Evolutionary conservation across 2,888 invertebrate genomes (phyloP).

Genomic region (Chymomyza procnemis): DNA sequence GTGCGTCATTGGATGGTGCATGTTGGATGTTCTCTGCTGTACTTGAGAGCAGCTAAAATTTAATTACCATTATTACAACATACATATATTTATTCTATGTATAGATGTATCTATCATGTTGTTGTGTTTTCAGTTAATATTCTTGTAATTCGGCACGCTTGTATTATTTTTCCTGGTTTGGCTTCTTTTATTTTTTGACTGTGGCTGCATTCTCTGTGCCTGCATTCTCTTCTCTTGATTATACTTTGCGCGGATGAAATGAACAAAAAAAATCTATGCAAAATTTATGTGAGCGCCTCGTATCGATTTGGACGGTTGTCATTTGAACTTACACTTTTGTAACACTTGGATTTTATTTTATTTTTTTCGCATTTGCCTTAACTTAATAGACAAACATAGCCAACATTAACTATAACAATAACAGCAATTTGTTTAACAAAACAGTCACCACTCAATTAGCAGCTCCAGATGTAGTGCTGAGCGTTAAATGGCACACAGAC

Average conservation of each 20-base stretch:
- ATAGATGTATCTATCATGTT: not conserved
- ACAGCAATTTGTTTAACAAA: not conserved
- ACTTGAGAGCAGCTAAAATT: conserved; percentile 58
- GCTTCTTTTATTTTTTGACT: not conserved
- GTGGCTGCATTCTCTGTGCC: not conserved
- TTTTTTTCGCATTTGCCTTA: not conserved
- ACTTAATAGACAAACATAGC: not conserved
- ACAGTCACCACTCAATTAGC: conserved; percentile 57
- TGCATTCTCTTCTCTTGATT: not conserved
- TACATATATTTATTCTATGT: not conserved
- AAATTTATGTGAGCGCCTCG: not conserved
- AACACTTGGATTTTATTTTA: no score
- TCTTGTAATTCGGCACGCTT: conserved; percentile 39
- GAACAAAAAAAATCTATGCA: no score
- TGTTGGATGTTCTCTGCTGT: conserved; percentile 27
- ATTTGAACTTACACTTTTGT: not conserved
- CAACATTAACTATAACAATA: not conserved
- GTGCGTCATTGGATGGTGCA: not conserved
- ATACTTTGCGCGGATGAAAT: not conserved
- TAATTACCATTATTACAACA: conserved; percentile 49
- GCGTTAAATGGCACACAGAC: conserved; percentile 51
- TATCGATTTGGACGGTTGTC: not conserved
- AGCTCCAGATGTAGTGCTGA: conserved; percentile 48
- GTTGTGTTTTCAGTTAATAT: not conserved
- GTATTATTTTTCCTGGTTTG: not conserved